phyloP scores from a whole-genome alignment of 2,113 vertebrate species.

The Nycticorax nycticorax region DNA sequence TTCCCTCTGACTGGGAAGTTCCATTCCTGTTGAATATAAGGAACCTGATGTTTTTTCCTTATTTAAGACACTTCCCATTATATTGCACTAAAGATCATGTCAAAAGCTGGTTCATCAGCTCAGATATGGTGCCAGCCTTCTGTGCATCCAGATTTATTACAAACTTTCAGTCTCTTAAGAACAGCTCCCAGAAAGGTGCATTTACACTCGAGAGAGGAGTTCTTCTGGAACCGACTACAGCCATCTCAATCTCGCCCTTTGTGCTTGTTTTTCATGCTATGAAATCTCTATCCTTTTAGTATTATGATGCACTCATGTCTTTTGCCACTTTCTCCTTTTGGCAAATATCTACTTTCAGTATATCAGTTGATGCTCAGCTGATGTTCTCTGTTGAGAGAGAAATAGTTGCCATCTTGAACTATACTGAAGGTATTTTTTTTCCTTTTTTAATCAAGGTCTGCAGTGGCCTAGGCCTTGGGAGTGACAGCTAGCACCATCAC shows the following conservation, averaged over 20 bases:
- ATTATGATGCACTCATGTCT: background rate
- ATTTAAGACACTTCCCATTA: background rate
- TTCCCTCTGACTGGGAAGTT: background rate
- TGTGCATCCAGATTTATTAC: background rate
- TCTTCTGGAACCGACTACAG: background rate
- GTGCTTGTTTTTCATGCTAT: background rate
- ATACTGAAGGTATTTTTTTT: background rate
- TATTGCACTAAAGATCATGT: background rate
- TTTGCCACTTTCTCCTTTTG: background rate
- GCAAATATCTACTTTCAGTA: background rate
- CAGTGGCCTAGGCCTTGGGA: background rate
- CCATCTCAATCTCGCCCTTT: background rate
- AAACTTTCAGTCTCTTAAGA: background rate
- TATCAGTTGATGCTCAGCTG: background rate
- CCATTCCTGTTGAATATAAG: background rate
- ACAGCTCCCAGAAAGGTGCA: fast-evolving
- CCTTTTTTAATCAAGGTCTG: background rate
- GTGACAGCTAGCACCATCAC: background rate
- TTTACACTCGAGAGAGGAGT: background rate
- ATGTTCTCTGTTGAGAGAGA: background rate
- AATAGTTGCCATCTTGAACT: background rate
- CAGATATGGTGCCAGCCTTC: background rate
- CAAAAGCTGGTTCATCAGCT: background rate
- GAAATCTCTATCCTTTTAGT: background rate
- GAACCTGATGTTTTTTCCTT: background rate